phyloP scores from a whole-genome alignment of 2,888 invertebrate species.

The Diplolepis rosae region DNA sequence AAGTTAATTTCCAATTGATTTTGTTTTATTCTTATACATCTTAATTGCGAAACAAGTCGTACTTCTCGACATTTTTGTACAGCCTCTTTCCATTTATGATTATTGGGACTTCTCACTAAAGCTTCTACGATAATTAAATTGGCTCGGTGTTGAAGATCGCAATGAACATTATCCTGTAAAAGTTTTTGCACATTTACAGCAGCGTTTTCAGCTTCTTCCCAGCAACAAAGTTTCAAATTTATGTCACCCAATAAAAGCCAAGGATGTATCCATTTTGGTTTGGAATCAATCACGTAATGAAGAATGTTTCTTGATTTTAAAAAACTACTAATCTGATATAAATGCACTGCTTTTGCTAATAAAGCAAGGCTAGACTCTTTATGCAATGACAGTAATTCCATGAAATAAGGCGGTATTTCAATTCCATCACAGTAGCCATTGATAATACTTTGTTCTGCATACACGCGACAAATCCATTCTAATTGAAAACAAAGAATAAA shows the following conservation, averaged over 20 bases:
- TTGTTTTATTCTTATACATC: background rate
- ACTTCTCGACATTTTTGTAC: constrained; percentile 69
- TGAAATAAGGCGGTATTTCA: constrained; percentile 75
- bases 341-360: constrained; percentile 78
- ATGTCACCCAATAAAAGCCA: constrained; percentile 75
- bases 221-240: constrained; percentile 75
- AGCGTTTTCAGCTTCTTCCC: constrained; percentile 74
- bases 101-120: constrained; percentile 71
- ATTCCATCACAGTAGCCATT: constrained; percentile 60
- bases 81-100: constrained; percentile 75
- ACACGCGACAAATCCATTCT: constrained; percentile 80
- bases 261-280: constrained; percentile 74
- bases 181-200: constrained; percentile 70
- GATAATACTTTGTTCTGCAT: constrained; percentile 72
- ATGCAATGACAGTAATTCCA: constrained; percentile 76
- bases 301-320: constrained; percentile 77
- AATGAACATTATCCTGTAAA: constrained; percentile 62
- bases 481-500: constrained; percentile 7
- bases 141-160: constrained; percentile 59
- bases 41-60: constrained; percentile 42
- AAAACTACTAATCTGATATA: constrained; percentile 75
- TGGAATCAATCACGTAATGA: constrained; percentile 69
- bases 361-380: constrained; percentile 78
- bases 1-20: constrained; percentile 15
- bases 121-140: constrained; percentile 70